Base-by-base conservation (phyloP, 1,140 invertebrate species). In the Marisa cornuarietis region DNA sequence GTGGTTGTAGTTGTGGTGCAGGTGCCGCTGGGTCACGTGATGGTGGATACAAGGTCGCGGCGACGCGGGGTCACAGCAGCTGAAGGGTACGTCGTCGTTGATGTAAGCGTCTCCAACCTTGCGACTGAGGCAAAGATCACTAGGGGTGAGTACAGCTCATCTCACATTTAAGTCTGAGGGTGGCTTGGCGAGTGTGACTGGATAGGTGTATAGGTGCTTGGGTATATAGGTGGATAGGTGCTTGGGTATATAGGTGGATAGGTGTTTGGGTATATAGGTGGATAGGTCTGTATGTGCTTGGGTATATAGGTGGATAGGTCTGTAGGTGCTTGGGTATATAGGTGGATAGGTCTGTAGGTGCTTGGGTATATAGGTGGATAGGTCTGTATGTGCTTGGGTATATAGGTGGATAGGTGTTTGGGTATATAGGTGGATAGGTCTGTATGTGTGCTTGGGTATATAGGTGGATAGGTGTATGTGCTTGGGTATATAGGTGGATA, bases 61-160 rank as follows among this genome's bases (percentile, higher is more conserved):
- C 1, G 82, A 69, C 16, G 31, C 31, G n/a, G 81, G 69, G 74
- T 83, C 82, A 79, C 89, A 90, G 74, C 89, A 90, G 79, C 89
- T 90, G 80, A 85, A 89, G 22, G 89, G 89, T 0, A 86, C 87
- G 78, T 88, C 85, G 76, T 90, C 88, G 31, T 79, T 85, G 26
- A 75, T 74, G 66, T 85, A 78, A 54, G 61, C 62, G 31, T 76
- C 72, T 18, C 77, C 76, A 54, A 58, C 76, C 11, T 20, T 74
- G 31, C 71, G 49, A 62, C 66, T 49, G 73, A 42, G n/a, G 52
- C 7, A n/a, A 63, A 61, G 4, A 6, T 52, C 22, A 24, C 24
- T 24, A 24, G 20, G n/a, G 24, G 9, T 76, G 62, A 72, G 22
- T 14, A 54, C 71, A 72, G 22, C 49, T 72, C 49, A 72, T 10